These are phyloP conservation scores for Empidonax traillii DNA, from an alignment of 2,113 vertebrate species.

Conservation along the genomic window DNA sequence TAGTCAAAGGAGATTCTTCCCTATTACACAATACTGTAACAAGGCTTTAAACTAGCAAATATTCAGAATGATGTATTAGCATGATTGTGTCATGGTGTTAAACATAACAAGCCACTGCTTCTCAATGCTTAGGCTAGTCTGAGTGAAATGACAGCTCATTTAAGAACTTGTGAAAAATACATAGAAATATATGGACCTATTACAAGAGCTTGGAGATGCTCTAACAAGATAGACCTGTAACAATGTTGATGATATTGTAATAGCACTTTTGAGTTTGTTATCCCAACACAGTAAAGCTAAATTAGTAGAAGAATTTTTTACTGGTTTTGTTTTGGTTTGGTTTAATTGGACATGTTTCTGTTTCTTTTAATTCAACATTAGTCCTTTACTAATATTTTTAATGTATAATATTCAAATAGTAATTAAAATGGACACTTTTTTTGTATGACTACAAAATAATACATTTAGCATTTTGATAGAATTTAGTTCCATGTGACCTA, in stretches of 20 bases:
- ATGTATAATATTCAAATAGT: not conserved
- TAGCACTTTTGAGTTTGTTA: not conserved
- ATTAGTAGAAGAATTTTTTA: not conserved
- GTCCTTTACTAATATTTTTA: not conserved
- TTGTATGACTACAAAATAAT: not conserved
- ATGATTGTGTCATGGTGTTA: not conserved
- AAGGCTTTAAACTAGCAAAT: not conserved
- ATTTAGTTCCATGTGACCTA: not conserved
- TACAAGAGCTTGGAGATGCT: conserved; percentile 39
- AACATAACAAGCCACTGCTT: not conserved
- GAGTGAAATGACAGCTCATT: conserved; percentile 66
- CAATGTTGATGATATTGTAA: not conserved
- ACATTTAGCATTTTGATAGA: not conserved
- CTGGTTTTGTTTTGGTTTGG: not conserved
- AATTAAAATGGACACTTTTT: not conserved
- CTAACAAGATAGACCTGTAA: conserved; percentile 30
- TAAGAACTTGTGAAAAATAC: conserved; percentile 64
- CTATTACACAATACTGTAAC: not conserved
- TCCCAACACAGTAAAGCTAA: not conserved
- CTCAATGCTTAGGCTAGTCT: conserved; percentile 46
- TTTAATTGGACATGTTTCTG: not conserved
- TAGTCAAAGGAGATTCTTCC: not conserved
- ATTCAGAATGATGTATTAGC: not conserved
- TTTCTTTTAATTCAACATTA: not conserved
- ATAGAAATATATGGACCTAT: conserved; percentile 56